A percentile compares a stretch with the other conserved stretches of the same genome.
Evolutionary conservation across 2,888 invertebrate genomes (phyloP).

Genomic region (Thera obeliscata): DNA sequence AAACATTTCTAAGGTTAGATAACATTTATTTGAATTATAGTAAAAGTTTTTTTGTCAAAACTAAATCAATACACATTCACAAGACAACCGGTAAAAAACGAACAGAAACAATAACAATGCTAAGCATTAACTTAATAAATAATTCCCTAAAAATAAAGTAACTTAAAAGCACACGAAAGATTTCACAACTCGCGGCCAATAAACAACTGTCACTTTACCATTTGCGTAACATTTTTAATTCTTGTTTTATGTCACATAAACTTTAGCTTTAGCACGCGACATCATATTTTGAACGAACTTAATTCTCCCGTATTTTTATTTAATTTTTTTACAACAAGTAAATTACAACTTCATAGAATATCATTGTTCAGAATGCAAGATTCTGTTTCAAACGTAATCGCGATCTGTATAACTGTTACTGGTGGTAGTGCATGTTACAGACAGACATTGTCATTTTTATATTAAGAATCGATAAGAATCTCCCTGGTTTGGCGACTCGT

Average conservation of each 20-base stretch:
- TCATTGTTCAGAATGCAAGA: not conserved
- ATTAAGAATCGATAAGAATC: slow-evolving; percentile 25
- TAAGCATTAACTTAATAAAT: too few relatives aligned
- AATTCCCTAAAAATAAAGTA: not conserved
- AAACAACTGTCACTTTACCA: slow-evolving; percentile 40
- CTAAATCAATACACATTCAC: too few relatives aligned
- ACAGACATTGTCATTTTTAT: not conserved
- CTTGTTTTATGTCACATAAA: slow-evolving; percentile 42
- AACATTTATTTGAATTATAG: too few relatives aligned
- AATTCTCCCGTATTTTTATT: not conserved
- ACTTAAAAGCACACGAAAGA: slow-evolving; percentile 17
- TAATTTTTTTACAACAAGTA: too few relatives aligned
- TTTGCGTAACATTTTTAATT: slow-evolving; percentile 41
- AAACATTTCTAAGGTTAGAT: too few relatives aligned
- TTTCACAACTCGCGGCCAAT: slow-evolving; percentile 27
- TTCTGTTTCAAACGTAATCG: not conserved
- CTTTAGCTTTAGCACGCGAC: not conserved
- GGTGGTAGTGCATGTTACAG: not conserved
- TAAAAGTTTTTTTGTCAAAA: too few relatives aligned
- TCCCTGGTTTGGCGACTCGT: slow-evolving; percentile 14
- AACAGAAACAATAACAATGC: too few relatives aligned
- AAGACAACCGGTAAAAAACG: too few relatives aligned
- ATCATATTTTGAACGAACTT: not conserved
- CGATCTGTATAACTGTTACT: not conserved
- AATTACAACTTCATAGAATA: too few relatives aligned